Evolutionary conservation across 1,140 invertebrate genomes (phyloP).

Genomic region (Akabosia matsudoensis): DNA sequence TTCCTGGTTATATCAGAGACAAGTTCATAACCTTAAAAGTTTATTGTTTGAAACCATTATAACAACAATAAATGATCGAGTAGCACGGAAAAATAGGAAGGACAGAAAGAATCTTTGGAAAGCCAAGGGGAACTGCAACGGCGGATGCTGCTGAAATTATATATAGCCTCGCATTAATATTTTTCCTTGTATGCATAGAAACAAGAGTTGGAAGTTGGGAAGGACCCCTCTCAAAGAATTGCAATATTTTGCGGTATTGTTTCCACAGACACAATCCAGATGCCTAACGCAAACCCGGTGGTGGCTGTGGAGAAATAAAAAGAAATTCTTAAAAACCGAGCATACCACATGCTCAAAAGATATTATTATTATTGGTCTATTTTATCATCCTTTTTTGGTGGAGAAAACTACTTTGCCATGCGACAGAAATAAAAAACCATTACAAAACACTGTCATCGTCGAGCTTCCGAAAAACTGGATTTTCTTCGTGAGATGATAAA

Average conservation of each 20-base stretch:
- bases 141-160: conserved; percentile 31
- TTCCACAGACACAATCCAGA: too few relatives aligned
- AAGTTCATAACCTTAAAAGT: too few relatives aligned
- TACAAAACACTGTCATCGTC: too few relatives aligned
- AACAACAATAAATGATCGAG: too few relatives aligned
- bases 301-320: background rate
- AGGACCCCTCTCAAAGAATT: background rate
- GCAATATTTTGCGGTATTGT: background rate
- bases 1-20: too few relatives aligned
- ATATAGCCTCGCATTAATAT: conserved; percentile 46
- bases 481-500: too few relatives aligned
- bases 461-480: background rate
- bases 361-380: conserved; percentile 22
- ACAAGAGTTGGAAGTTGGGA: conserved; percentile 33
- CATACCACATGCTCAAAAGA: background rate
- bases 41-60: background rate
- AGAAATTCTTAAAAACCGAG: background rate
- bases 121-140: background rate
- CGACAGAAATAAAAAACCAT: too few relatives aligned
- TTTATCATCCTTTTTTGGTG: conserved; percentile 28
- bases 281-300: background rate
- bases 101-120: background rate
- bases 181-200: conserved; percentile 46
- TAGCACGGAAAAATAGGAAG: background rate
- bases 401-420: background rate